A percentile compares a stretch with the other conserved stretches of the same genome.
Conservation (phyloP, 2,888 invertebrate species). For the Ophion ellenae region DNA sequence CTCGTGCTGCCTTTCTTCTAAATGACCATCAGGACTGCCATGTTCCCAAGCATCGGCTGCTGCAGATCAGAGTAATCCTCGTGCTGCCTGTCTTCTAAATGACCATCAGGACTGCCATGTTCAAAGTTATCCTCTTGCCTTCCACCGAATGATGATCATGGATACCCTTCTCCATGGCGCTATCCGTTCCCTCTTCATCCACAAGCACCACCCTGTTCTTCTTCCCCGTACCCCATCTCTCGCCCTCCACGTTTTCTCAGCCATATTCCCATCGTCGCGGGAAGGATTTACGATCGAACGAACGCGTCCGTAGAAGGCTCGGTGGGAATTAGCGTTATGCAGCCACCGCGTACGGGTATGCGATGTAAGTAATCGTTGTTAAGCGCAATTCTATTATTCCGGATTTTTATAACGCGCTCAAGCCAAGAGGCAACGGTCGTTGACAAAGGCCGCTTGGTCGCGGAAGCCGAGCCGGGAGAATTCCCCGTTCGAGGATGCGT, state of each 20-base stretch:
- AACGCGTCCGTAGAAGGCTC: conserved; percentile 11
- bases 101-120: too few relatives aligned
- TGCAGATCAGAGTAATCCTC: neutral
- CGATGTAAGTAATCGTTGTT: conserved; percentile 35
- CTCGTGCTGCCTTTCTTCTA: too few relatives aligned
- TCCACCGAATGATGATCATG: neutral
- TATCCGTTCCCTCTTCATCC: neutral
- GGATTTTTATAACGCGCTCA: conserved; percentile 30
- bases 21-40: neutral
- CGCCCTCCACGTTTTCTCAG: neutral
- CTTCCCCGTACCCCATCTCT: neutral
- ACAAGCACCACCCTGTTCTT: neutral
- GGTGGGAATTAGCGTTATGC: conserved; percentile 48
- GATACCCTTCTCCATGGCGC: neutral
- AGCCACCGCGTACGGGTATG: neutral
- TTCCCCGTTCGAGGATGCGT: conserved; percentile 61
- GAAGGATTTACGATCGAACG: conserved; percentile 50
- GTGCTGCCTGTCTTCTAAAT: neutral
- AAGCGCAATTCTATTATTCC: conserved; percentile 61
- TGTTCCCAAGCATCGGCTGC: neutral
- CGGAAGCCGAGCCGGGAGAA: conserved; percentile 50
- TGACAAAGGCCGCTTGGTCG: conserved; percentile 59
- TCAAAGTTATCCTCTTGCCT: neutral
- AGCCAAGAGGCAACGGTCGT: conserved; percentile 38
- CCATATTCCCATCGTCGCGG: neutral